Evolutionary conservation across 1,140 invertebrate species (phyloP), one percentile per base, ranked within the genome.

Genomic region (Orius laevigatus): DNA sequence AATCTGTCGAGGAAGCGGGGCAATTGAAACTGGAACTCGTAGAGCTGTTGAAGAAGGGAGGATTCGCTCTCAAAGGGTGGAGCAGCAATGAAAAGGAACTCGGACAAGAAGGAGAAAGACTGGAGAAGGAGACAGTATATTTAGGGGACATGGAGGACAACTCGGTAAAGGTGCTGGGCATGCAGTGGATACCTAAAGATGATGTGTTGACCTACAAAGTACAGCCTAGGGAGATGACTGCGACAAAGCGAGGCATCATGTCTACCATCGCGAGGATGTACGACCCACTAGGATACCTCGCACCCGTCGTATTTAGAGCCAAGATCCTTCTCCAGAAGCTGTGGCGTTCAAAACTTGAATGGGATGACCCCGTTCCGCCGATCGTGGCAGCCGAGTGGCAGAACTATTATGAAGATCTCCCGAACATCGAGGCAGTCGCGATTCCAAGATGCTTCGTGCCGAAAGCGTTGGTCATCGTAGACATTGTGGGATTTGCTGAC

Each of bases 261-360:
- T 54, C 59, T 9, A 49, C 31, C 10, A 55, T 51, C 18, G 56
- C 49, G 31, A 53, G 52, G 42, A 53, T 62, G 14, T 63, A 59
- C 52, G 60, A 63, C 43, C 60, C 60, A 2, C 49, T 64, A 25
- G 62, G 62, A 5, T 51, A 62, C 3, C 8, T 62, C 4, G 46
- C 43, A 32, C 51, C 58, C 9, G 56, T 58, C n/a, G 53, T 56
- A n/a, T 49, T 61, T 8, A 49, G 5, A 9, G 50, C 43, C 1
- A 54, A 63, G 50, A 43, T 58, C 10, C 38, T 61, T n/a, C 32
- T 63, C 12, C 57, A 63, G 51, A 15, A 56, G 39, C 33, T 59
- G 12, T 61, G 59, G 60, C 12, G 34, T 5, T 1, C 25, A 12
- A 55, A 57, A 41, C 14, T 62, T 11, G 44, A 52, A 18, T 65